Percentiles rank a stretch among this genome's conserved stretches.
These are phyloP conservation scores for Phylloscopus trochilus DNA, from an alignment of 2,113 vertebrate genomes.

Conservation along the genomic window DNA sequence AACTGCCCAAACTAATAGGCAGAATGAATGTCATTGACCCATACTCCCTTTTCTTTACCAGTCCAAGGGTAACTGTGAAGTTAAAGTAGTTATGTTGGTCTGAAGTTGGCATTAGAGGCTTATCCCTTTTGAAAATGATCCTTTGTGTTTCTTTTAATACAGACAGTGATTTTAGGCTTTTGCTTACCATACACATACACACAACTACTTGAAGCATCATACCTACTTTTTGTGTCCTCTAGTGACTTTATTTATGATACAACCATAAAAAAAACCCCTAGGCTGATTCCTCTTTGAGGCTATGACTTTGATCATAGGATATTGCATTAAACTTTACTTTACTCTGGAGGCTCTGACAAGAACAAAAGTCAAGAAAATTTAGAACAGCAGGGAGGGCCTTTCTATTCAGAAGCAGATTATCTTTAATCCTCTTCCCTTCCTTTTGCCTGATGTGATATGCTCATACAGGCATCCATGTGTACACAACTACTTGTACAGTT, in stretches of 20 bases:
- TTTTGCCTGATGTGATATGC: neutral
- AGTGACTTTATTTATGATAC: neutral
- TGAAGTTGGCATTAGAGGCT: neutral
- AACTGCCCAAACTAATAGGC: neutral
- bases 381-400: constrained; percentile 4
- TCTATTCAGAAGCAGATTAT: constrained; percentile 13
- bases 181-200: neutral
- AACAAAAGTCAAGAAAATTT: constrained; percentile 40
- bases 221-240: neutral
- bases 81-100: neutral
- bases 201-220: neutral
- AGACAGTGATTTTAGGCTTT: neutral
- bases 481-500: neutral
- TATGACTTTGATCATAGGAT: neutral
- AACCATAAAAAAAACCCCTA: neutral
- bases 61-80: neutral
- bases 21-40: neutral
- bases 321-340: neutral
- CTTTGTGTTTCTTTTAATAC: neutral
- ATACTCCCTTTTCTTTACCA: neutral
- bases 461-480: neutral
- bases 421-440: constrained; percentile 31
- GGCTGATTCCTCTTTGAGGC: neutral
- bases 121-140: neutral
- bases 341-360: neutral